Evolutionary conservation across 2,888 invertebrate genomes (phyloP).

Genomic region (Macrophya annulata): DNA sequence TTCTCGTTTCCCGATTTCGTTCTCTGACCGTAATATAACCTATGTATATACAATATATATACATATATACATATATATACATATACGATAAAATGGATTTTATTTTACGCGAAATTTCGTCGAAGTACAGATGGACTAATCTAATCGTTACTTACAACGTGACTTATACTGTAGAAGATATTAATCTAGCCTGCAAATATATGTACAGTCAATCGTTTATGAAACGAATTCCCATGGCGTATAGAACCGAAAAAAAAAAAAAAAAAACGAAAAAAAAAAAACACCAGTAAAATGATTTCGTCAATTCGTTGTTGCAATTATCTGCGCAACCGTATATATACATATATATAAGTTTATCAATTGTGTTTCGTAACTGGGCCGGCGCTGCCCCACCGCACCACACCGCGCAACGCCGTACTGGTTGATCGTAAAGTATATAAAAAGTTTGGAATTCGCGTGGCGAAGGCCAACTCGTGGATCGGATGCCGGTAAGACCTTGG

Average conservation of each 20-base stretch:
- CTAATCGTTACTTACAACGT: too few relatives aligned
- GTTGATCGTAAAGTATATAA: conserved; percentile 1
- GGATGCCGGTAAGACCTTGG: conserved; percentile 32
- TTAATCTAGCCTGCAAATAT: not conserved
- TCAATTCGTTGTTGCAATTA: not conserved
- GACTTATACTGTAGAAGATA: too few relatives aligned
- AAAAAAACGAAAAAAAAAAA: too few relatives aligned
- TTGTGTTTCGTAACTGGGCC: conserved; percentile 39
- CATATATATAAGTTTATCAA: not conserved
- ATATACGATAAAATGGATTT: too few relatives aligned
- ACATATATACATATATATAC: too few relatives aligned
- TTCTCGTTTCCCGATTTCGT: conserved; percentile 1
- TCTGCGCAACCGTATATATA: not conserved
- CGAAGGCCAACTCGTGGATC: conserved; percentile 35
- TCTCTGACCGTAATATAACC: not conserved
- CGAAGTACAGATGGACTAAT: too few relatives aligned
- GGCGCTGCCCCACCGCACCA: not conserved
- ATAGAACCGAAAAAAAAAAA: too few relatives aligned
- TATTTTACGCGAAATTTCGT: not conserved
- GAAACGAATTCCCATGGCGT: too few relatives aligned
- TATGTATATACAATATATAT: not conserved
- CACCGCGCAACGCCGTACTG: too few relatives aligned
- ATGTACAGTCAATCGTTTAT: too few relatives aligned
- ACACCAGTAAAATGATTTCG: not conserved
- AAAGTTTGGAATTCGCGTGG: conserved; percentile 34